Conservation (phyloP, 2,113 vertebrate species). For the Misgurnus anguillicaudatus region DNA sequence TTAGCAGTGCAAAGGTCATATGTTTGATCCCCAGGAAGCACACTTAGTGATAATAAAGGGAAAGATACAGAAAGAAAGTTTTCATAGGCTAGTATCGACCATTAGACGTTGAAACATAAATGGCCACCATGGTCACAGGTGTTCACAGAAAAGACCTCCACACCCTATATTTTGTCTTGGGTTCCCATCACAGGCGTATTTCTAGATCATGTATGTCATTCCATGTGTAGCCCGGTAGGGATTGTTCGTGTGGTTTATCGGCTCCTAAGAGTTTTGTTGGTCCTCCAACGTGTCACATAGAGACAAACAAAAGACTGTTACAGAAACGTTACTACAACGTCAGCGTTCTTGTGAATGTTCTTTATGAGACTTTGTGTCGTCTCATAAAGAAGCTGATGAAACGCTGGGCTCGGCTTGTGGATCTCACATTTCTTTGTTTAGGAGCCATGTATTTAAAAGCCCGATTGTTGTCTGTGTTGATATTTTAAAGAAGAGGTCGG, state of each 20-base stretch:
- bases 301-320: constrained; percentile 56
- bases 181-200: background rate
- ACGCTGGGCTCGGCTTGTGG: constrained; percentile 52
- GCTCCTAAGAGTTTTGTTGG: constrained; percentile 27
- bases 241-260: constrained; percentile 23
- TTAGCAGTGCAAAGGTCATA: too few species aligned
- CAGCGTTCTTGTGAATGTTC: constrained; percentile 53
- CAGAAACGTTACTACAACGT: constrained; percentile 45
- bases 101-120: constrained; percentile 28
- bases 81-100: background rate
- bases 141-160: constrained; percentile 34
- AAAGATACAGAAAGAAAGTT: background rate
- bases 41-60: background rate
- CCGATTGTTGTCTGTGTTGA: constrained; percentile 68
- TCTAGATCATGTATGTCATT: background rate
- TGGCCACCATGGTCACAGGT: constrained; percentile 38
- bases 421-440: constrained; percentile 65
- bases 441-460: constrained; percentile 59
- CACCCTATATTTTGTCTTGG: constrained; percentile 29
- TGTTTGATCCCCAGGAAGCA: too few species aligned
- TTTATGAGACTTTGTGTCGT: constrained; percentile 67
- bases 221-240: constrained; percentile 31
- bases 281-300: constrained; percentile 31
- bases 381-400: constrained; percentile 60
- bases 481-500: constrained; percentile 62